Percentiles rank a stretch among this genome's conserved stretches.
phyloP scores from a whole-genome alignment of 2,888 invertebrate species.

The Lydus trimaculatus region DNA sequence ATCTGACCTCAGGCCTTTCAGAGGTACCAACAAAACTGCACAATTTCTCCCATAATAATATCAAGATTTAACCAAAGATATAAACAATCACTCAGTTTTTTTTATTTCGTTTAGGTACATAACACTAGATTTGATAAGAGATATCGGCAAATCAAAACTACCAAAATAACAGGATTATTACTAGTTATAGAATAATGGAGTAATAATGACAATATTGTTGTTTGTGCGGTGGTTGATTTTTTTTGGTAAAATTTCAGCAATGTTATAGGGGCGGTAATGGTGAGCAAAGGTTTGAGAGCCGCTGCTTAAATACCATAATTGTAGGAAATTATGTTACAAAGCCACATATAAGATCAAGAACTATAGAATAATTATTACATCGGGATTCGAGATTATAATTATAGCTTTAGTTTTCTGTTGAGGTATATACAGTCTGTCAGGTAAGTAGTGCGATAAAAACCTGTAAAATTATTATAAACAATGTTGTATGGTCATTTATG shows the following conservation, averaged over 20 bases:
- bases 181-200: background rate
- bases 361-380: conserved; percentile 58
- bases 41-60: conserved; percentile 24
- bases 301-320: conserved; percentile 53
- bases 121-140: too few relatives aligned
- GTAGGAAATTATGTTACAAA: conserved; percentile 57
- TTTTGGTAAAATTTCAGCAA: background rate
- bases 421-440: conserved; percentile 52
- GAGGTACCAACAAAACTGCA: conserved; percentile 53
- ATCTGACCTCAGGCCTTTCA: conserved; percentile 57
- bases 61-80: background rate
- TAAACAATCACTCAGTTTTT: background rate
- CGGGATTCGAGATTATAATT: conserved; percentile 58
- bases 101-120: too few relatives aligned
- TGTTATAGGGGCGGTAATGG: background rate
- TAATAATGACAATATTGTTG: background rate
- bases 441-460: conserved; percentile 47
- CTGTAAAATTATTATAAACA: conserved; percentile 1
- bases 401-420: conserved; percentile 53
- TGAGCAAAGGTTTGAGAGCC: conserved; percentile 42
- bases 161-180: background rate
- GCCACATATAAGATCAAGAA: conserved; percentile 54
- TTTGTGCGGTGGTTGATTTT: background rate
- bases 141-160: background rate
- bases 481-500: background rate